Evolutionary conservation across 2,797 vertebrate species (phyloP), one percentile per base, ranked within the genome.

Genomic region (Tolypeutes matacus): DNA sequence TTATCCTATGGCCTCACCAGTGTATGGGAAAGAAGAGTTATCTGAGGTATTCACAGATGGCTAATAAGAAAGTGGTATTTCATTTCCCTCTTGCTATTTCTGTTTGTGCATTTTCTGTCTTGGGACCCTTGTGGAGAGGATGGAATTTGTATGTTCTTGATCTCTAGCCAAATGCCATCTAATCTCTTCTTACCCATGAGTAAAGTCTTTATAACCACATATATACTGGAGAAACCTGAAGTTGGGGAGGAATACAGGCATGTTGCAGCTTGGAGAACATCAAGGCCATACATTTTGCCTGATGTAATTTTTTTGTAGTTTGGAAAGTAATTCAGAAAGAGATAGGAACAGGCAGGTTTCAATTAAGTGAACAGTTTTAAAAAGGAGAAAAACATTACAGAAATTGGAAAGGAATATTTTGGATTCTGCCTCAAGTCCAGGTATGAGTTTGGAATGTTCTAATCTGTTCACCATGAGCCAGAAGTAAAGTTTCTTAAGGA

Each of bases 311-410:
- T 96, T 96, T 91, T 82, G 29, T 92, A n/a, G 65, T 96, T 93
- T 78, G 90, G 72, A 78, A 93, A 93, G 91, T 91, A 73, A 88
- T 46, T 2, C 25, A 93, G 80, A 93, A 93, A 91, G 20, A 46
- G 58, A 25, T 51, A 92, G 62, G 70, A 95, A 70, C 42, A 80
- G 90, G 31, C 42, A 58, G 82, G 60, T 31, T 96, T 90, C 91
- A 89, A 91, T 94, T 93, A 94, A 86, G 51, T 64, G 60, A 89
- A 60, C 23, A 51, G 23, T 73, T 96, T 96, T 89, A 92, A 86
- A 96, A 96, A 96, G 64, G 56, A 96, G 91, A 94, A 96, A 96
- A 95, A 76, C 73, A 84, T 81, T 81, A 86, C 80, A 90, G 91
- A 91, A 96, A 82, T 73, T 78, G 78, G 91, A 92, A 94, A 80